Base-by-base conservation (phyloP, 2,113 vertebrate genomes). In the Rana temporaria region DNA sequence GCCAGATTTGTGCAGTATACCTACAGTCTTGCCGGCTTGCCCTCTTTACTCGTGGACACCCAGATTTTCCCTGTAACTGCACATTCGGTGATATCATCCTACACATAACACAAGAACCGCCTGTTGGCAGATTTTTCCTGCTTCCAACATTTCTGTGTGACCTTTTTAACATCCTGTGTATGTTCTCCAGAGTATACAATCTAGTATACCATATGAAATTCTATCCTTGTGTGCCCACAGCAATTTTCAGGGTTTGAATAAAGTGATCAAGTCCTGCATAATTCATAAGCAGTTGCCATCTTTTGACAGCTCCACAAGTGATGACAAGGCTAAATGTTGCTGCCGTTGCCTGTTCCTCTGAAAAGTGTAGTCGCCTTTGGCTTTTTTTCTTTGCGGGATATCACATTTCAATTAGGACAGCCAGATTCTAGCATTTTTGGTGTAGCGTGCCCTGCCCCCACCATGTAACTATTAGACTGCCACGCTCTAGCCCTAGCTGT, bases 301-400 rank as follows among this genome's bases (percentile, higher is more conserved):
- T 34, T 18, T 19, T 75, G 56, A 34, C 30, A 74, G 59, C 60
- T 75, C 53, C 15, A 42, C 72, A 75, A 75, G 71, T 75, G 72
- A 75, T 62, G 32, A 75, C 72, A 42, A 22, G 56, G 20, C 72
- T 42, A 18, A 75, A 42, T 42, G n/a, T 4, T 24, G 55, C 57
- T 17, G 32, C 56, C 60, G 0, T 34, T 22, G 71, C 57, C 56
- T 1, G 32, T 42, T 60, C 71, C 17, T 26, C 71, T 34, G 32
- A 75, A 42, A 62, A 75, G 56, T 75, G 18, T 20, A 60, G 34
- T 22, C 56, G 71, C 60, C 57, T 32, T 74, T 22, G 56, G 72
- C 32, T 75, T 75, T 42, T 60, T 57, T 34, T 5, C 60, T 38
- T 15, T 75, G 12, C 3, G n/a, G 56, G 59, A 62, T 62, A 75